phyloP scores from a whole-genome alignment of 2,888 invertebrate genomes.

The Euzetes globulus region DNA sequence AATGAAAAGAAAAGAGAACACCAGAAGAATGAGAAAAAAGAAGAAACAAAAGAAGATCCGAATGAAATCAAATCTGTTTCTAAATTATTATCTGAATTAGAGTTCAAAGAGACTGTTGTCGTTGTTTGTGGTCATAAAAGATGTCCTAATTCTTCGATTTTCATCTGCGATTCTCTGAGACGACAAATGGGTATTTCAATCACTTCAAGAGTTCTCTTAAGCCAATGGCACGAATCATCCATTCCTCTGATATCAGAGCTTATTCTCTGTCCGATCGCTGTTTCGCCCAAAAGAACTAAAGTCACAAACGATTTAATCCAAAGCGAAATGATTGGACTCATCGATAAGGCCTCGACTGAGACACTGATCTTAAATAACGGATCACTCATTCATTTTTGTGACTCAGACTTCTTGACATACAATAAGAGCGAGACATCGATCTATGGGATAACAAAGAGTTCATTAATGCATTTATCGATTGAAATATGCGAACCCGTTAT shows the following conservation, averaged over 20 bases:
- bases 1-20: conserved; percentile 10
- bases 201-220: conserved; percentile 21
- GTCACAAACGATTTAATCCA: background rate
- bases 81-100: background rate
- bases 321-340: background rate
- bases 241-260: background rate
- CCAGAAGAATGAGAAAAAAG: background rate
- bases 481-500: conserved; percentile 23
- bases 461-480: background rate
- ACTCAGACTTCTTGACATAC: background rate
- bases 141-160: conserved; percentile 12
- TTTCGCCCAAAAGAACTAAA: background rate
- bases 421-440: background rate
- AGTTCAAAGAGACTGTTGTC: conserved; percentile 7
- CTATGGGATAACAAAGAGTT: background rate
- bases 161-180: conserved; percentile 6
- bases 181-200: conserved; percentile 22
- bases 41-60: background rate
- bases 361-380: conserved; percentile 1
- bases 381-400: conserved; percentile 25
- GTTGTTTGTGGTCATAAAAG: background rate
- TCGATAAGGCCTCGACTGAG: background rate
- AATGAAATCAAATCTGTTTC: background rate
- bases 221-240: background rate
- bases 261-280: conserved; percentile 18